Evolutionary conservation across 1,140 invertebrate genomes (phyloP).

Genomic region (Drosophila truncata): DNA sequence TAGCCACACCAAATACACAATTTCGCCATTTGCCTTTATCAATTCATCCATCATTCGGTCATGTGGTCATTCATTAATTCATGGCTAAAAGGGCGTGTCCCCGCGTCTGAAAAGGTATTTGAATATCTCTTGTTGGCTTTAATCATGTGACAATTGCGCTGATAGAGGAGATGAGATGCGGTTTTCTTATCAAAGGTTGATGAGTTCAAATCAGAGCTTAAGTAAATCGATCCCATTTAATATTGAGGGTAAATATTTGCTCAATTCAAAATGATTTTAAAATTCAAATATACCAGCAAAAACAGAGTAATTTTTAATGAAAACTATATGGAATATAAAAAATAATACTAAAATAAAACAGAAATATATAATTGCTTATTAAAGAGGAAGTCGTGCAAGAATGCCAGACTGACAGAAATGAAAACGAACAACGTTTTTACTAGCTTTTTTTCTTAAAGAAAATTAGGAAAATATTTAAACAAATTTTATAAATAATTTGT

Average conservation of each 20-base stretch:
- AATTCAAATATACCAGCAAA: not conserved
- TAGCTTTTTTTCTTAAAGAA: too few species aligned
- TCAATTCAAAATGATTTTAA: not conserved
- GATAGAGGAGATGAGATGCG: conserved; percentile 48
- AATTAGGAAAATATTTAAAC: too few species aligned
- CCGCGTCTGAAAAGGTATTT: conserved; percentile 36
- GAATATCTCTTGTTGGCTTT: conserved; percentile 44
- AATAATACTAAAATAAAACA: not conserved
- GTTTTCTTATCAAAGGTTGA: conserved; percentile 12
- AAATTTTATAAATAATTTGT: too few species aligned
- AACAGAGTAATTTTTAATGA: not conserved
- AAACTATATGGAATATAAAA: not conserved
- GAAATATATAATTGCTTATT: too few species aligned
- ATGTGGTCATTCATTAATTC: conserved; percentile 61
- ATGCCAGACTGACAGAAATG: too few species aligned
- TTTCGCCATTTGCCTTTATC: conserved; percentile 65
- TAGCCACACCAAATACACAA: conserved; percentile 39
- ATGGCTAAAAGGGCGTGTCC: conserved; percentile 51
- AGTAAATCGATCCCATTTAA: not conserved
- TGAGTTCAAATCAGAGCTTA: conserved; percentile 1
- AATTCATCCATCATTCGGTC: conserved; percentile 69
- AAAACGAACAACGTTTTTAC: too few species aligned
- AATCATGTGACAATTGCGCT: conserved; percentile 75
- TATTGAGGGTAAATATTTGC: not conserved
- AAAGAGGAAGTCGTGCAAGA: too few species aligned